Base-by-base conservation (phyloP, 2,888 invertebrate genomes). In the Temnothorax rugatulus region DNA sequence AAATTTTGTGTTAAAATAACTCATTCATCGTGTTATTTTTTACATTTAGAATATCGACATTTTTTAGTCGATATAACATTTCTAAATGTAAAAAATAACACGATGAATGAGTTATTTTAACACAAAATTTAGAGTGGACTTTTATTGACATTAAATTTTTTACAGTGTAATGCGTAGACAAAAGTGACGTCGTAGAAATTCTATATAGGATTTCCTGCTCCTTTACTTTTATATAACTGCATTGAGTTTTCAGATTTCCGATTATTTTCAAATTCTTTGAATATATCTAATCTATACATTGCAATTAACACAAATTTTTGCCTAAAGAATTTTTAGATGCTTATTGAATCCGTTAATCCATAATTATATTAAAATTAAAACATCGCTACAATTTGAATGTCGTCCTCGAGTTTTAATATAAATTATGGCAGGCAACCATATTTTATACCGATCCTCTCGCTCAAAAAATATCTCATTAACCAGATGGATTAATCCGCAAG, bases 391-490 rank as follows among this genome's bases (percentile, higher is more conserved):
- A 15, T 25, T 66, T 15, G 38, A 66, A 44, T 44, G 21, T 25
- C 8, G 44, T 44, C 2, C 25, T 21, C 7, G 8, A 66, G 21
- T 44, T 66, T 66, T 66, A 44, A 44, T 64, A 25, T 9, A 64
- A 68, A 47, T 68, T 47, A 68, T 29, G 4, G 2, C 25, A 7
- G 25, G 8, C 52, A 13, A 47, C n/a, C 34, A 52, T 15, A 61
- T 63, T 34, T 52, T 25, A 2, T 34, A 11, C 4, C 41, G 34
- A 59, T 15, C 4, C 47, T 18, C 15, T 59, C 4, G 7, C 21
- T 71, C 29, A 0, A 18, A 34, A 77, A 63, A 68, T 47, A 68
- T 18, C 29, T 79, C 59, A 61, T 73, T 81, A 81, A 71, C 34
- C 8, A 68, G 54, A 77, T n/a, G 68, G 29, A 69, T 71, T 81